phyloP scores from a whole-genome alignment of 2,888 invertebrate genomes.

The Coenonympha glycerion region DNA sequence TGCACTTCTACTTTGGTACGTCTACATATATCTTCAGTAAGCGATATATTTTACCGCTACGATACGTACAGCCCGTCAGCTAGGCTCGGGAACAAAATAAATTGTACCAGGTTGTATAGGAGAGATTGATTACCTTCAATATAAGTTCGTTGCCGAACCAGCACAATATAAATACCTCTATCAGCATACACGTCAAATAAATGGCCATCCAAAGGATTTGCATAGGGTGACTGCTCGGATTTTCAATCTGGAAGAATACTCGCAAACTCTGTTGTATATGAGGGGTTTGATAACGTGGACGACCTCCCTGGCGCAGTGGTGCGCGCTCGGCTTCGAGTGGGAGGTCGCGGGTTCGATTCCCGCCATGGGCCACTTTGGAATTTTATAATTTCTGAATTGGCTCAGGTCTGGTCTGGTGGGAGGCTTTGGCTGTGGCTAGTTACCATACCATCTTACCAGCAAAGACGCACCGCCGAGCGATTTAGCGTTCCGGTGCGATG shows the following conservation, averaged over 20 bases:
- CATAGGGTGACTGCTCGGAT: constrained; percentile 64
- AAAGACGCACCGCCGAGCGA: too few species aligned
- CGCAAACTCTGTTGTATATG: not conserved
- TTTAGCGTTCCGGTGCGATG: too few species aligned
- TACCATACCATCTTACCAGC: too few species aligned
- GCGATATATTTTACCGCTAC: not conserved
- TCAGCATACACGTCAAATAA: constrained; percentile 69
- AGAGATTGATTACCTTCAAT: constrained; percentile 50
- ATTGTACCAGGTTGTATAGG: constrained; percentile 9
- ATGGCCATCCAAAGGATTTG: constrained; percentile 72
- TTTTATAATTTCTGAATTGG: too few species aligned
- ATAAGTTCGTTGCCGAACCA: constrained; percentile 72
- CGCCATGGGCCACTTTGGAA: too few species aligned
- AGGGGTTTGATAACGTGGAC: too few species aligned
- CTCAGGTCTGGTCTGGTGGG: too few species aligned
- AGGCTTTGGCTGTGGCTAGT: too few species aligned
- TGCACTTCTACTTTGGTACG: not conserved
- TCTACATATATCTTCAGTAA: not conserved
- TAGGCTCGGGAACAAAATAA: constrained; percentile 13
- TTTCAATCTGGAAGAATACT: constrained; percentile 54
- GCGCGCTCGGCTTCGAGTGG: too few species aligned
- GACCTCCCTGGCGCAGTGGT: too few species aligned
- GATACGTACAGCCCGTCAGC: constrained; percentile 14
- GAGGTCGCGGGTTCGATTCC: too few species aligned
- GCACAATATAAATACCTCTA: constrained; percentile 70